Evolutionary conservation across 1,140 invertebrate species (phyloP), one percentile per base, ranked within the genome.

Genomic region (Drosophila pandora): DNA sequence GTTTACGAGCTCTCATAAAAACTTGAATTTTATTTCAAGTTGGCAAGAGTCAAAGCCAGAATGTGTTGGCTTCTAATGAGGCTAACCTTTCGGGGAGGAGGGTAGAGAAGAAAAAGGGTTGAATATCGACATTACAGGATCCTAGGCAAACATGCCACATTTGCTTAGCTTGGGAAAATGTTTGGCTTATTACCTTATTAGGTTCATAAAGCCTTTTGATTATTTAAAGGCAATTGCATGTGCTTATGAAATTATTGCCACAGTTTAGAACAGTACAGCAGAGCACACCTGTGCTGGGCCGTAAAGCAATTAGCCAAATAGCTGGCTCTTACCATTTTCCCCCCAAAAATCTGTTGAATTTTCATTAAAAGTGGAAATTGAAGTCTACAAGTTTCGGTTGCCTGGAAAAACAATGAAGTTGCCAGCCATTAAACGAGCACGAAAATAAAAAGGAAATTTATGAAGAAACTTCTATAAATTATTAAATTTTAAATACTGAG

Each of bases 1-100:
- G 64, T 90, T 90, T 90, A 90, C 76, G 90, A 84, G 80, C 81
- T 67, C 56, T 39, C 80, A 89, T 89, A 89, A 82, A 84, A 90
- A 85, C 70, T 73, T 83, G 74, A 84, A 63, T 90, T 90, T 90
- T 90, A 90, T 90, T 88, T 59, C 53, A 54, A 75, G 58, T 39
- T 65, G n/a, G 45, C 57, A 52, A 32, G 64, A 61, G 43, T 71
- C 61, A 78, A 82, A 64, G 79, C 48, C 62, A 62, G 52, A 71
- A 67, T 81, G 50, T 64, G 77, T 58, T 28, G 58, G 43, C 76
- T 47, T 77, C 82, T 85, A 85, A 85, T 85, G 82, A 85, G 82
- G 82, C 78, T 61, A 68, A 68, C 60, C 53, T 56, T 21, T 61
- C 56, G 52, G n/a, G 21, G 43, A 7, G 21, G 43, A 2, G 13